phyloP scores from a whole-genome alignment of 2,888 invertebrate species.

The Aleiodes leptofemur region DNA sequence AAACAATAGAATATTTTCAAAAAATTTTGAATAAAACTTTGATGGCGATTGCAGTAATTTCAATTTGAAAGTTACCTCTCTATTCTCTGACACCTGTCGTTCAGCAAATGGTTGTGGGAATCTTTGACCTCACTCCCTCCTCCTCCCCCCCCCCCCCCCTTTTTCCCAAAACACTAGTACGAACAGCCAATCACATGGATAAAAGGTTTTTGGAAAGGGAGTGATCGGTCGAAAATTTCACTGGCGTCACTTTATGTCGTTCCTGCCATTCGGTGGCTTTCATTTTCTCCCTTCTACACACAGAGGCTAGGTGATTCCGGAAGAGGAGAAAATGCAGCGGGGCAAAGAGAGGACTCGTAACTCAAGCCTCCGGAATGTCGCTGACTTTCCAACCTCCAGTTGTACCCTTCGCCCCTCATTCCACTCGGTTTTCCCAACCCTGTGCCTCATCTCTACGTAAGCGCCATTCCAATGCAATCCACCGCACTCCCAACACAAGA shows the following conservation, averaged over 20 bases:
- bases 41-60: too few species aligned
- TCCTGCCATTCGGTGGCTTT: slow-evolving; percentile 67
- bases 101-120: slow-evolving; percentile 9
- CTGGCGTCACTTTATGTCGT: slow-evolving; percentile 62
- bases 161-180: slow-evolving; percentile 16
- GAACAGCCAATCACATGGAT: slow-evolving; percentile 50
- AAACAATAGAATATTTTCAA: too few species aligned
- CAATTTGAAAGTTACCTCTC: too few species aligned
- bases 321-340: slow-evolving; percentile 17
- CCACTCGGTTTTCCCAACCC: slow-evolving; percentile 14
- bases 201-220: slow-evolving; percentile 1
- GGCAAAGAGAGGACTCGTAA: slow-evolving; percentile 53
- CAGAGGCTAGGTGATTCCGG: slow-evolving; percentile 1
- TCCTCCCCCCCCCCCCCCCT: not conserved
- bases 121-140: not conserved
- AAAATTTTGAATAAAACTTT: too few species aligned
- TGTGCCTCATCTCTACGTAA: not conserved
- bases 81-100: slow-evolving; percentile 24
- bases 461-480: slow-evolving; percentile 4
- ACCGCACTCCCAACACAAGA: not conserved
- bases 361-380: slow-evolving; percentile 58
- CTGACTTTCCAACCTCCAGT: slow-evolving; percentile 54
- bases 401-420: slow-evolving; percentile 29
- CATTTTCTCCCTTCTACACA: slow-evolving; percentile 54
- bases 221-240: slow-evolving; percentile 45